Evolutionary conservation across 1,140 invertebrate genomes (phyloP), one percentile per base, ranked within the genome.

Genomic region (Pseudoatta argentina): DNA sequence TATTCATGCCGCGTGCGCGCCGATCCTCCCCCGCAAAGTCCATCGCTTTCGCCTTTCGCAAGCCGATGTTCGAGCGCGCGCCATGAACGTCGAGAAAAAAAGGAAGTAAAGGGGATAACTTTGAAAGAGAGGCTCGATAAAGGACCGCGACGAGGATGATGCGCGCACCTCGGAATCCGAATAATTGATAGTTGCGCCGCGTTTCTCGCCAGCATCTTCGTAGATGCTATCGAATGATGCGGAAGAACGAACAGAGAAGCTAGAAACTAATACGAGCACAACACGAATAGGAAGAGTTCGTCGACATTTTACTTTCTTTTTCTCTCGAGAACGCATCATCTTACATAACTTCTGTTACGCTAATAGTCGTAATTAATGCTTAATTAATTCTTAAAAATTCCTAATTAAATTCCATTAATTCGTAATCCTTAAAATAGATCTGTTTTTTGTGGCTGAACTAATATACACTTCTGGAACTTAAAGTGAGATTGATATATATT

Each of bases 1-100:
- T 78, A 90, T 90, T 88, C 83, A 78, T 87, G 44, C 64, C 67
- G 73, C 63, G 53, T 86, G 64, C 27, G 34, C 64, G 61, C 61
- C 53, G 59, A 64, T 78, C n/a, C 51, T 57, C 51, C 75, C 39
- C 21, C 69, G 24, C 86, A 14, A 27, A 48, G 18, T 39, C 67
- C 66, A 14, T 57, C 53, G 12, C 48, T n/a, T 53, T 64, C 48
- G 8, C 67, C 44, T 66, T 27, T 44, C 24, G 18, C 44, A 63
- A 81, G 44, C 18, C 48, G 18, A 10, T 39, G 12, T 61, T 27
- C 57, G 6, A 48, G 6, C 77, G 39, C 21, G 21, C 3, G 8
- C 1, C 30, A n/a, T 10, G 6, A 27, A 30, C 2, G 27, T 53
- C n/a, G 48, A 39, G 27, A 10, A 34, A 67, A 55, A 63, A 72